Base-by-base conservation (phyloP, 2,888 invertebrate genomes). In the Drosophila birchii region DNA sequence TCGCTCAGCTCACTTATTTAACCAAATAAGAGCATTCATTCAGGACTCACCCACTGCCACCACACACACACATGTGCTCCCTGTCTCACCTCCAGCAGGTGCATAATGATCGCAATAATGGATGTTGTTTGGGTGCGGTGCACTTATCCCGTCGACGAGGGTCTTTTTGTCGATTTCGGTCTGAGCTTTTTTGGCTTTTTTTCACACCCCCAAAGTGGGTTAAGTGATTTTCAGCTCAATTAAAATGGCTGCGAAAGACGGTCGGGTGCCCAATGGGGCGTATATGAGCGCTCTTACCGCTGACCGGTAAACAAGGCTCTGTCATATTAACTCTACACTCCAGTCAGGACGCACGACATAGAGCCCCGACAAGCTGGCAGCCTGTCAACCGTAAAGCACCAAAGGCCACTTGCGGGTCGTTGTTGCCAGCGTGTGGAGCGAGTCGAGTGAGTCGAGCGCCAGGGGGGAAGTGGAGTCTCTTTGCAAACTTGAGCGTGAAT, bases 161-260 rank as follows among this genome's bases (percentile, higher is more conserved):
- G 29, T 38, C 12, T 18, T 41, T 29, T 60, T 26, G 16, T 44
- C 16, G 39, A 34, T 18, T 68, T 16, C 18, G 32, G 41, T 44
- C 9, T 53, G 56, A 60, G 47, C 3, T 53, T 53, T 53, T 53
- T 51, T 53, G 51, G 51, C 34, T 53, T 55, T 66, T 78, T 74
- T n/a, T n/a, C n/a, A n/a, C n/a, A n/a, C 59, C 23, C n/a, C 41
- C 39, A 2, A 85, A 79, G 70, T 88, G 74, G 86, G 83, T 75
- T 88, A 89, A 89, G 83, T 89, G 89, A 84, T 84, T 89, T 88
- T 84, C 80, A 78, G 83, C 83, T 88, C 90, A 89, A 84, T 84
- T 89, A 89, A 82, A 83, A 88, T 76, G 78, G 87, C 85, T 66
- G 67, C 68, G 71, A 68, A 47, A 61, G 71, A 38, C 66, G 56